phyloP scores from a whole-genome alignment of 2,113 vertebrate genomes.

The Cnemophilus loriae region DNA sequence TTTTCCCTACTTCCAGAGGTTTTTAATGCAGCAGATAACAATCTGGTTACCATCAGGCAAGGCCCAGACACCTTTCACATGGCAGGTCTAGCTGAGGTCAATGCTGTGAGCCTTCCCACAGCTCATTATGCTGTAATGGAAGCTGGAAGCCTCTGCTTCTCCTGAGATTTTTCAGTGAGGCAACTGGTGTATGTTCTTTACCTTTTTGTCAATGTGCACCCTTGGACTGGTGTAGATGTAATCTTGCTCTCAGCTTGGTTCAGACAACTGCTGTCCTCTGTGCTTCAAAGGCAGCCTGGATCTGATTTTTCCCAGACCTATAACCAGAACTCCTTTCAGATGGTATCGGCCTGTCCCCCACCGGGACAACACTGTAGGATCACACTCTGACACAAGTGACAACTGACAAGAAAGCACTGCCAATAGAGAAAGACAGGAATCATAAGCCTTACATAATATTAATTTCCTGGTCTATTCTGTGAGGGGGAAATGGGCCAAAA shows the following conservation, averaged over 20 bases:
- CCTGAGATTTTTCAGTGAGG: neutral
- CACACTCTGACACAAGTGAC: neutral
- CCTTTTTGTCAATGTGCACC: neutral
- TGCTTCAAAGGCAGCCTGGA: neutral
- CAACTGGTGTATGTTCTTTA: neutral
- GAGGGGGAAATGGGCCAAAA: neutral
- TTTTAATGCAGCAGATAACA: neutral
- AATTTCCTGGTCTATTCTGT: neutral
- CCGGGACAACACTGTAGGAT: neutral
- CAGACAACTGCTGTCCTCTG: neutral
- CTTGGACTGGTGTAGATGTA: neutral
- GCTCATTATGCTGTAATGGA: neutral
- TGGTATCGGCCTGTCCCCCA: neutral
- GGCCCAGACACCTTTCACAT: neutral
- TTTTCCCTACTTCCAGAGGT: neutral
- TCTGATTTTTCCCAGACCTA: neutral
- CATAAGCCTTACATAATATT: neutral
- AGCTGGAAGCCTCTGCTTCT: neutral
- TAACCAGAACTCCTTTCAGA: neutral
- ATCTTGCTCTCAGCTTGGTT: neutral
- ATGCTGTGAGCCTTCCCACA: neutral
- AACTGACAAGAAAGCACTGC: neutral
- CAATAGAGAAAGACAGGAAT: neutral
- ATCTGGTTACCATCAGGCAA: neutral
- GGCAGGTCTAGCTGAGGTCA: neutral